These are phyloP conservation scores for Noctilio leporinus DNA, from an alignment of 2,113 vertebrate genomes.

Conservation along the genomic window DNA sequence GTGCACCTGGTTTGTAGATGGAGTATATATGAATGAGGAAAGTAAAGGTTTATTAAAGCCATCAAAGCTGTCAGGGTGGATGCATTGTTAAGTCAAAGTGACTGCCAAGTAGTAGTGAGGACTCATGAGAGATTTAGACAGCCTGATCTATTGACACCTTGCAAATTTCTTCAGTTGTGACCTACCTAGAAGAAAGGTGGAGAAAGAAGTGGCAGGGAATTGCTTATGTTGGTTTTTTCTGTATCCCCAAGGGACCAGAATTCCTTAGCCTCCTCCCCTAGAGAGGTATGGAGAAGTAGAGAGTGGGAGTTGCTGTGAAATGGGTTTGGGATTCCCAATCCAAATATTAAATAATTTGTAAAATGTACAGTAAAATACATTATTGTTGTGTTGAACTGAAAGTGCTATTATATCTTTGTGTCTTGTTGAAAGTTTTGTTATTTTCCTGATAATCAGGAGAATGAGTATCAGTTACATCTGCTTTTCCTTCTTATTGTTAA, in stretches of 20 bases:
- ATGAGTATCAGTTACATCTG: not conserved
- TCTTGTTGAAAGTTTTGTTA: not conserved
- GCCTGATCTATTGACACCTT: not conserved
- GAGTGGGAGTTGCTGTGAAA: not conserved
- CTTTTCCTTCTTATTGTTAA: not conserved
- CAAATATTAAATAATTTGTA: not conserved
- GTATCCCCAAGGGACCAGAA: not conserved
- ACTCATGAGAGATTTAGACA: not conserved
- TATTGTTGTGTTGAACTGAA: not conserved
- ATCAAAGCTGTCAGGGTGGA: not conserved
- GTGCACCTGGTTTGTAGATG: not conserved
- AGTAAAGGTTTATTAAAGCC: not conserved
- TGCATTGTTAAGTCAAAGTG: not conserved
- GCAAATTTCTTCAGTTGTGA: not conserved
- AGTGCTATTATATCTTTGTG: not conserved
- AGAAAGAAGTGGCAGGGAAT: not conserved
- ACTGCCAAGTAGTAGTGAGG: not conserved
- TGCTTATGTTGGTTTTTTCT: not conserved
- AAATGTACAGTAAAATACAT: not conserved
- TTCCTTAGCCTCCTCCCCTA: not conserved
- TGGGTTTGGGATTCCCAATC: not conserved
- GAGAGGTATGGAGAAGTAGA: not conserved
- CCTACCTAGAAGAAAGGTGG: not conserved
- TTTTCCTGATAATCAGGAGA: not conserved
- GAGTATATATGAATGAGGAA: not conserved